A percentile compares a stretch with the other conserved stretches of the same genome.
Conservation (phyloP, 2,113 vertebrate species). For the Halichoerus grypus region DNA sequence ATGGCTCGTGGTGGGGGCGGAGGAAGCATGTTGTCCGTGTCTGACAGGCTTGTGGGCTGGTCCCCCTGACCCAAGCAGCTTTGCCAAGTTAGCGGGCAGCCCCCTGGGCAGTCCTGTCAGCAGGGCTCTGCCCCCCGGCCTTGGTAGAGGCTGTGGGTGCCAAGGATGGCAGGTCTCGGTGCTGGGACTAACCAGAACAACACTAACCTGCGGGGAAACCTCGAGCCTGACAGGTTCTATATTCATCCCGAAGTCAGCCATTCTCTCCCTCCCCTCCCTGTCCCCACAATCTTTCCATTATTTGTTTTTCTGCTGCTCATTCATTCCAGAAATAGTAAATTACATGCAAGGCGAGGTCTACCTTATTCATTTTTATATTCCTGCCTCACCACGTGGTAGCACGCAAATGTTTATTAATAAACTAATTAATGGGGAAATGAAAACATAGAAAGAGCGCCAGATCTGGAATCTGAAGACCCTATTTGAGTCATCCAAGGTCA, state of each 20-base stretch:
- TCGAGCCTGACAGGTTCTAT: neutral
- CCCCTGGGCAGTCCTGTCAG: fast-evolving
- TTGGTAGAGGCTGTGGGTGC: neutral
- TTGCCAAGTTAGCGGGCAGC: neutral
- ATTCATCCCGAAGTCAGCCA: neutral
- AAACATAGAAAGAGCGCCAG: neutral
- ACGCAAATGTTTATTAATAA: slow-evolving; percentile 30
- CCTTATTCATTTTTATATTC: neutral
- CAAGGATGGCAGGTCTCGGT: neutral
- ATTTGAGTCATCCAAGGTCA: neutral
- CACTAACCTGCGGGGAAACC: neutral
- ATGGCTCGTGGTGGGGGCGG: too few species aligned
- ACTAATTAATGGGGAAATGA: neutral
- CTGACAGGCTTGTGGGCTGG: neutral
- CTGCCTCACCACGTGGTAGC: neutral
- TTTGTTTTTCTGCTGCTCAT: neutral
- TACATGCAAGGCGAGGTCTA: neutral
- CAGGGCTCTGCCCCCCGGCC: neutral
- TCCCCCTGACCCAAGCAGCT: neutral
- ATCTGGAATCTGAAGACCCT: neutral
- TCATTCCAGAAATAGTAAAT: neutral
- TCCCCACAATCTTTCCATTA: neutral
- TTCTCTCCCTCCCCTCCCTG: neutral
- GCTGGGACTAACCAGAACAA: neutral
- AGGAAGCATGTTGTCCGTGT: too few species aligned